phyloP scores from a whole-genome alignment of 2,797 vertebrate genomes.

The Girardinus metallicus region DNA sequence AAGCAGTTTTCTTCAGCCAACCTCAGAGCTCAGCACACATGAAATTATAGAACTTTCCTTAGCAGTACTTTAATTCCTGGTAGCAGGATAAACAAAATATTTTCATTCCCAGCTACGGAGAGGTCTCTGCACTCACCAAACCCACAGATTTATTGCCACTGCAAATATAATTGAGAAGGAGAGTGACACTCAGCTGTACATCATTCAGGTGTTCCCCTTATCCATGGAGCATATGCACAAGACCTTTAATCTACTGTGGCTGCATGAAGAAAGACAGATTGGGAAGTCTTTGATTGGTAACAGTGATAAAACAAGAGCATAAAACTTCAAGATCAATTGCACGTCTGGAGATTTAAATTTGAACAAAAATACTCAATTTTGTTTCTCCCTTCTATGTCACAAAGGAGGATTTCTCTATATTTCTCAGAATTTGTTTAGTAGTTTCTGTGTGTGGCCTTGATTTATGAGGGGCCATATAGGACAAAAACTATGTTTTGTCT shows the following conservation, averaged over 20 bases:
- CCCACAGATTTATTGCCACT: conserved; percentile 55
- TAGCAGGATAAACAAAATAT: conserved; percentile 53
- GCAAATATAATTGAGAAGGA: conserved; percentile 49
- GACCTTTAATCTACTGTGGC: conserved; percentile 38
- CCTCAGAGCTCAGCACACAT: background rate
- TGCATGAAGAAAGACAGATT: conserved; percentile 30
- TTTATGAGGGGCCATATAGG: no score
- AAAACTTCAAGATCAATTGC: conserved; percentile 22
- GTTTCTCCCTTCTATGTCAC: background rate
- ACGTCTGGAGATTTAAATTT: conserved; percentile 23
- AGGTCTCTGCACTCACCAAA: conserved; percentile 63
- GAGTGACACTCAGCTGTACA: background rate
- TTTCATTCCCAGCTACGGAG: conserved; percentile 62
- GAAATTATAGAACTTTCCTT: conserved; percentile 16
- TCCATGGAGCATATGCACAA: conserved; percentile 47
- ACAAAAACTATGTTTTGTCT: no score
- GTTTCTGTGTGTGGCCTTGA: background rate
- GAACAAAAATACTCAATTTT: conserved; percentile 3
- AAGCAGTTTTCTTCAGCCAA: conserved; percentile 4
- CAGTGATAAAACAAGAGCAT: conserved; percentile 28
- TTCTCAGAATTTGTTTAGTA: background rate
- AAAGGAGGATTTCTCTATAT: background rate
- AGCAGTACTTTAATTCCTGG: conserved; percentile 29
- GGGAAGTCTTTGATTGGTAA: conserved; percentile 36
- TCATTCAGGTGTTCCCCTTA: conserved; percentile 24